Base-by-base conservation (phyloP, 2,888 invertebrate species). In the Drosophila formosana region DNA sequence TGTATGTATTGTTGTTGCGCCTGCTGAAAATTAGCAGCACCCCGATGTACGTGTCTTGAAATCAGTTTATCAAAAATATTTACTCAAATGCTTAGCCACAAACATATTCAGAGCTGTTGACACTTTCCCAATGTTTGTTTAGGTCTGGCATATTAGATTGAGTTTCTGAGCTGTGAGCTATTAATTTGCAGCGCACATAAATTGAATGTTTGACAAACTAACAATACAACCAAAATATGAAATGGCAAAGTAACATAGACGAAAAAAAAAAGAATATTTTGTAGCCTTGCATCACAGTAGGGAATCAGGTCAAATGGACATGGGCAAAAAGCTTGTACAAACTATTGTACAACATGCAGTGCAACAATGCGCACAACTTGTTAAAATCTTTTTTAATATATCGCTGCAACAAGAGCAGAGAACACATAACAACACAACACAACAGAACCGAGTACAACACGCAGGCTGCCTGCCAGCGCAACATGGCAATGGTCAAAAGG, bases 41-140 rank as follows among this genome's bases (percentile, higher is more conserved):
- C 60, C 63, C 61, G 9, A 18, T n/a, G 50, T 49, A 66, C 50
- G 65, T 72, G 74, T 72, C 68, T 56, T 65, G 58, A 83, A 84
- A 86, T 87, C 86, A 83, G 83, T 82, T 80, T 75, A 71, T 75
- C 81, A 78, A 84, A 80, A 84, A 83, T 86, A 86, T 84, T 84
- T 81, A 68, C 84, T 60, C 80, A 86, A 83, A 74, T 80, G 80
- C 82, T 83, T 78, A 85, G 80, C 49, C 69, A 53, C 53, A 57
- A 70, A 74, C 80, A 71, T 69, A 77, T 72, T 70, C 71, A 56
- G 28, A 73, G 63, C 65, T 82, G 83, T 86, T 82, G 82, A 85
- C 82, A 85, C 86, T 76, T 58, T 66, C 63, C 30, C 34, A 32
- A 25, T 84, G 82, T 84, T 84, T 83, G 72, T 75, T 84, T 86